These are phyloP conservation scores for Acanthaster planci DNA, from an alignment of 35 echinoderm and acorn worm genomes.

Conservation along the genomic window DNA sequence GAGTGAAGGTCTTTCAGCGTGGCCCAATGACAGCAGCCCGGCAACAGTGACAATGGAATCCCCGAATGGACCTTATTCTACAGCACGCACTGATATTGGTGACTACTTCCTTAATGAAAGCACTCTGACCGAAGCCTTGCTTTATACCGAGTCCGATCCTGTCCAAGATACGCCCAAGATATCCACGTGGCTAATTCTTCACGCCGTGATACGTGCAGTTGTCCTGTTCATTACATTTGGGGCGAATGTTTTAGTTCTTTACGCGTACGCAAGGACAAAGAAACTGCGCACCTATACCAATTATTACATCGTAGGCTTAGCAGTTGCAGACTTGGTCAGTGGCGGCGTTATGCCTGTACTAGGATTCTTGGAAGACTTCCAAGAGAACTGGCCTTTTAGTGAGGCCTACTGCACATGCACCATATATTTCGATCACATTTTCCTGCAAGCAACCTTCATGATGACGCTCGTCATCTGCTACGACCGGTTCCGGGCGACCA, in stretches of 20 bases:
- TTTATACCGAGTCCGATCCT: no score
- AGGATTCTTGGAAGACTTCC: background rate
- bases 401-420: conserved; percentile 14
- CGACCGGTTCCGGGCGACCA: conserved; percentile 41
- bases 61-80: no score
- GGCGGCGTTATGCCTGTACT: conserved; percentile 11
- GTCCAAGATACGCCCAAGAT: no score
- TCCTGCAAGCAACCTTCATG: conserved; percentile 22
- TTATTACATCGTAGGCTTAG: conserved; percentile 41
- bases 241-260: conserved; percentile 43
- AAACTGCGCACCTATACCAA: conserved; percentile 53
- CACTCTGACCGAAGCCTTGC: no score
- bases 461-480: conserved; percentile 43
- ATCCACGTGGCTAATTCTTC: no score
- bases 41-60: no score
- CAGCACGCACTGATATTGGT: no score
- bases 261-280: conserved; percentile 34
- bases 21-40: no score
- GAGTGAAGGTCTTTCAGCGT: no score
- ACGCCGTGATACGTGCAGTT: background rate
- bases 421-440: conserved; percentile 22
- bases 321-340: conserved; percentile 42
- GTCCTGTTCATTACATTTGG: conserved; percentile 39
- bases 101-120: no score
- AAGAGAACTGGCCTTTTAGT: conserved; percentile 41